Conservation (phyloP, 2,797 vertebrate genomes). For the Nothura maculosa region DNA sequence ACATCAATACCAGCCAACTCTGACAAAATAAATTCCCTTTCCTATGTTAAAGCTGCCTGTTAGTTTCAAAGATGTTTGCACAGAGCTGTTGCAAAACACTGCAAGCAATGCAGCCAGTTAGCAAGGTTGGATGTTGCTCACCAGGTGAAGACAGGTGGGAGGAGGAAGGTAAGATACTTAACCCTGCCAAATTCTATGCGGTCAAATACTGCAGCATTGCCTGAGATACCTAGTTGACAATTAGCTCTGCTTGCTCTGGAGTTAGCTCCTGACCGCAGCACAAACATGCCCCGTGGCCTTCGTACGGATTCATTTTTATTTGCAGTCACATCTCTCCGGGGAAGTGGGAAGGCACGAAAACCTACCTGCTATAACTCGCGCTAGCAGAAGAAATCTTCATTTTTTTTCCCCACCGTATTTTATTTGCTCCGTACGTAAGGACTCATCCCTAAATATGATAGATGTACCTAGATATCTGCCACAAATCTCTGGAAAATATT, state of each 20-base stretch:
- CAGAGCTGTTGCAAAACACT: not conserved
- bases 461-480: not conserved
- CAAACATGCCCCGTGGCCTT: not conserved
- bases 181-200: not conserved
- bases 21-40: fast-evolving
- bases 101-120: not conserved
- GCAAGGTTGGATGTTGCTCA: not conserved
- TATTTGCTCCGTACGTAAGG: not conserved
- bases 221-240: not conserved
- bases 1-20: not conserved
- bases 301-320: fast-evolving
- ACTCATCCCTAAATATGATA: fast-evolving
- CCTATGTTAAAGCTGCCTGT: not conserved
- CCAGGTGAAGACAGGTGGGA: not conserved
- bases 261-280: not conserved
- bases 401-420: not conserved
- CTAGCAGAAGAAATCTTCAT: not conserved
- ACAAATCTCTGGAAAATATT: not conserved
- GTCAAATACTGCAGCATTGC: not conserved
- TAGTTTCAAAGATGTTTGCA: slow-evolving; percentile 11
- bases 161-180: not conserved
- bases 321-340: not conserved
- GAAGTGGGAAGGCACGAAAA: not conserved
- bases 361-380: not conserved
- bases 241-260: not conserved